Base-by-base conservation (phyloP, 2,888 invertebrate species). In the Lithophane leautieri region DNA sequence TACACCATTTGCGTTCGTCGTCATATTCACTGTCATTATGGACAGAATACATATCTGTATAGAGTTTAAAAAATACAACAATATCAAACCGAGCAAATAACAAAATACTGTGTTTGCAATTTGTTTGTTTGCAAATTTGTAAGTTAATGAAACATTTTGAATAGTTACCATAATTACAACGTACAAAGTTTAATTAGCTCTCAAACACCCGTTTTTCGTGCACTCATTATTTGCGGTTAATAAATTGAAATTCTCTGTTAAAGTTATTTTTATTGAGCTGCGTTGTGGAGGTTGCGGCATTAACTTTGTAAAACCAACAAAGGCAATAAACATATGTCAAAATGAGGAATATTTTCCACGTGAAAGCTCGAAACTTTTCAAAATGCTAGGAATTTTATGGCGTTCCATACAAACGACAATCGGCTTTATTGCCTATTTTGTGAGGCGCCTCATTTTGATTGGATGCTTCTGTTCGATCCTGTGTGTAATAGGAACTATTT, bases 401-500 rank as follows among this genome's bases (percentile, higher is more conserved):
- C 74, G 74, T 61, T 47, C 47, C 25, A 69, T 73, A 73, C 70
- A 81, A 79, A 66, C n/a, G 70, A 73, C 74, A 77, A 76, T 80
- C 78, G 76, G 61, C 75, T 82, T 84, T 88, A 82, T 79, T 63
- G 34, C 42, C 50, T 84, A 78, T 80, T 82, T 82, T 70, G 77
- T 68, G 62, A 79, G 66, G 47, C 62, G n/a, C 22, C n/a, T 62
- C 61, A 42, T 60, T 66, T 74, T 81, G 85, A 84, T 86, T 85
- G 84, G 82, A 70, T 79, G 75, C 75, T 79, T 76, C 75, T 74
- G 67, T 77, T 68, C 75, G 67, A 76, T 74, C 50, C 42, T 77
- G 66, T 65, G 16, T 76, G 56, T 78, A 82, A 84, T 85, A 84
- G 50, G 67, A 82, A 81, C 86, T 84, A 81, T 86, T 83, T 76